These are phyloP conservation scores for Acrocephalus arundinaceus DNA, from an alignment of 2,113 vertebrate species.

Conservation along the genomic window DNA sequence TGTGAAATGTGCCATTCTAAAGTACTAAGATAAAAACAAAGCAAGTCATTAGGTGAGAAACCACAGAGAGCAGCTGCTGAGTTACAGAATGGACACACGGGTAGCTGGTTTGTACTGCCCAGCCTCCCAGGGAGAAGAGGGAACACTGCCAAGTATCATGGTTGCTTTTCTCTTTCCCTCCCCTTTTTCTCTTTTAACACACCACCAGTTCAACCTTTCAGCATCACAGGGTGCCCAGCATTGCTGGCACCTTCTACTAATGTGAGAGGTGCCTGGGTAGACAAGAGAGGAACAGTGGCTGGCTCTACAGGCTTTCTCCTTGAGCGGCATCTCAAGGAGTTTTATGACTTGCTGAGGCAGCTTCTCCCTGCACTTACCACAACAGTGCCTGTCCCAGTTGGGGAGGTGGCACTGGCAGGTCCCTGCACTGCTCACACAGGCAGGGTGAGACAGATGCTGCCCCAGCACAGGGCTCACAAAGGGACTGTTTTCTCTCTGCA, in stretches of 20 bases:
- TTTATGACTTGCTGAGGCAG: neutral
- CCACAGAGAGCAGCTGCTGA: neutral
- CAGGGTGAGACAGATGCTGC: neutral
- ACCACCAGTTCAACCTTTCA: neutral
- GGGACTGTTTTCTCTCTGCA: neutral
- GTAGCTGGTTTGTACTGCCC: neutral
- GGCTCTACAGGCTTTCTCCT: neutral
- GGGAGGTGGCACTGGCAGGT: neutral
- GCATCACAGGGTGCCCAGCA: neutral
- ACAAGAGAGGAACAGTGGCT: neutral
- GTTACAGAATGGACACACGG: rapidly evolving
- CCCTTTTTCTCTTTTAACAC: neutral
- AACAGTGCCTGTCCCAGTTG: rapidly evolving
- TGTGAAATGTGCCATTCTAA: neutral
- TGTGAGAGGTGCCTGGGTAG: neutral
- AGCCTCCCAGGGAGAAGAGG: neutral
- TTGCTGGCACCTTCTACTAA: neutral
- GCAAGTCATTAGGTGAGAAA: neutral
- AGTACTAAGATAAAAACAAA: neutral
- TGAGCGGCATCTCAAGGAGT: rapidly evolving
- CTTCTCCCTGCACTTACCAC: neutral
- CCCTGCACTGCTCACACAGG: neutral
- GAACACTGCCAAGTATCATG: neutral
- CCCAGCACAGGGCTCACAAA: rapidly evolving
- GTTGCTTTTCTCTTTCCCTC: neutral